Evolutionary conservation across 2,797 vertebrate species (phyloP).

Genomic region (Bovichtus variegatus): DNA sequence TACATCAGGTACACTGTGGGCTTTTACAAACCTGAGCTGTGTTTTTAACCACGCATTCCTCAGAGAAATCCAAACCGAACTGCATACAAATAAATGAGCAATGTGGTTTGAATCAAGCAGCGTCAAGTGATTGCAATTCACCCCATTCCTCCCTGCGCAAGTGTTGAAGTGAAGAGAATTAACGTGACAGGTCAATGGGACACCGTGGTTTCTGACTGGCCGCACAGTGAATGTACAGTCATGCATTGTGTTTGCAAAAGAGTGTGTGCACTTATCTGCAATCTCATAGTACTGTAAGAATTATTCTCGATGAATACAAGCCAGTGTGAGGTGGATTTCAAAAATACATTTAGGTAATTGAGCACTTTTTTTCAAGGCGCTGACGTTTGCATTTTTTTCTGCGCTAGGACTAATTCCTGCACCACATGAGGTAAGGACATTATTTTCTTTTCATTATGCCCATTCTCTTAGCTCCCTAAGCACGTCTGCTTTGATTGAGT

Average conservation of each 20-base stretch:
- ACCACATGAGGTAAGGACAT: slow-evolving; percentile 36
- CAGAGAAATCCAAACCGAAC: slow-evolving; percentile 46
- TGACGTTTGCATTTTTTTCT: slow-evolving; percentile 2
- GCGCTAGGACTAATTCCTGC: slow-evolving; percentile 1
- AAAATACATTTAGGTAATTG: slow-evolving; percentile 9
- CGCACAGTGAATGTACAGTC: slow-evolving; percentile 52
- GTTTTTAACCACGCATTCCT: slow-evolving; percentile 41
- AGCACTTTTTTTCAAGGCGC: slow-evolving; percentile 15
- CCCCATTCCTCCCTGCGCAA: slow-evolving; percentile 42
- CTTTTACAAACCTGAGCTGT: slow-evolving; percentile 60
- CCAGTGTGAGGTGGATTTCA: slow-evolving; percentile 23
- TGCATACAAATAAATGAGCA: slow-evolving; percentile 58
- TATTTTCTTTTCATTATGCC: slow-evolving; percentile 9
- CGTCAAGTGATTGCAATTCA: slow-evolving; percentile 50
- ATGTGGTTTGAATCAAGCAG: slow-evolving; percentile 65
- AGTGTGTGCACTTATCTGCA: slow-evolving; percentile 40
- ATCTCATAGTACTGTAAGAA: slow-evolving; percentile 19
- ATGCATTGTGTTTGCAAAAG: slow-evolving; percentile 50
- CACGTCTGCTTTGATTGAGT: slow-evolving; percentile 5
- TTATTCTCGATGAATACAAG: slow-evolving; percentile 25
- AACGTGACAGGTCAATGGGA: slow-evolving; percentile 64
- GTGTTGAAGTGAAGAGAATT: slow-evolving; percentile 64
- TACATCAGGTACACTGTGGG: slow-evolving; percentile 29
- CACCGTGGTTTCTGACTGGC: slow-evolving; percentile 51
- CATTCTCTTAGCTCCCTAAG: slow-evolving; percentile 33